phyloP scores from a whole-genome alignment of 1,140 invertebrate genomes.

The Eriocheir sinensis region DNA sequence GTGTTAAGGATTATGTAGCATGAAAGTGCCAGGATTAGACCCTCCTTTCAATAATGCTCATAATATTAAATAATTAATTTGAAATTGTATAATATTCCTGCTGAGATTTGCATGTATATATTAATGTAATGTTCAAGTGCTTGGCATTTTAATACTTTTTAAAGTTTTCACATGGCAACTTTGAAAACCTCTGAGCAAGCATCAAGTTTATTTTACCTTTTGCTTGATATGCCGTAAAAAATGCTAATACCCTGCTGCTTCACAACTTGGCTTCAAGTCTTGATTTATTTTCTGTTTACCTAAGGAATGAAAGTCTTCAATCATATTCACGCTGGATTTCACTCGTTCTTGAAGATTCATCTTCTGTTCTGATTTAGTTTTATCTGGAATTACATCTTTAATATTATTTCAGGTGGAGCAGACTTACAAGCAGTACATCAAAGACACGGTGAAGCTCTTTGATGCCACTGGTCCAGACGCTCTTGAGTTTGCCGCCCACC shows the following conservation, averaged over 20 bases:
- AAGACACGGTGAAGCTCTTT: constrained; percentile 83
- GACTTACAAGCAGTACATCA: constrained; percentile 85
- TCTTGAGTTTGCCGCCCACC: constrained; percentile 84
- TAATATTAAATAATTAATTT: background rate
- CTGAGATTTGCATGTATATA: constrained; percentile 6
- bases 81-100: background rate
- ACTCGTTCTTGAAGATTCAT: background rate
- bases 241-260: constrained; percentile 23
- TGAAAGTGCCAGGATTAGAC: background rate
- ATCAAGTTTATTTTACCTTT: constrained; percentile 4
- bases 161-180: background rate
- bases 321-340: background rate
- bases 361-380: background rate
- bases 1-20: background rate
- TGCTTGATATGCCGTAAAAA: constrained; percentile 5
- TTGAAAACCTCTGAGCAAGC: background rate
- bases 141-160: background rate
- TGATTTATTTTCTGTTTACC: background rate
- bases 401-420: constrained; percentile 81
- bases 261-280: background rate
- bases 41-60: background rate
- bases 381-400: background rate
- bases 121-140: background rate
- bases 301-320: constrained; percentile 25
- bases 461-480: constrained; percentile 83